Evolutionary conservation across 64 coral and sea anemone genomes (phyloP).

Genomic region (Platygyra sinensis): DNA sequence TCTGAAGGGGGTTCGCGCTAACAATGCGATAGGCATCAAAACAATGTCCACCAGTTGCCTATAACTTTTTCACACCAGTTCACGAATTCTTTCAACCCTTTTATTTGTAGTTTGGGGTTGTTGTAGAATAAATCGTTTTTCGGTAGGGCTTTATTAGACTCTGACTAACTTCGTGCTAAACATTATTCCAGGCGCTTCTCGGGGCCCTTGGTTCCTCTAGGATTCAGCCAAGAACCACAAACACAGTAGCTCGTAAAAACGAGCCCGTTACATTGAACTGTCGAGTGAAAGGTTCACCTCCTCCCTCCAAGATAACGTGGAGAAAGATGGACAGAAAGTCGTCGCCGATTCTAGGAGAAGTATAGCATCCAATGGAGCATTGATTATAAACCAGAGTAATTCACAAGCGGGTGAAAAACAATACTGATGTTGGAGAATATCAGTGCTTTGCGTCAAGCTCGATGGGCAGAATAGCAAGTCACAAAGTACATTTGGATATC

Average conservation of each 20-base stretch:
- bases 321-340: conserved; percentile 38
- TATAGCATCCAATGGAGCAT: conserved; percentile 11
- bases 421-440: conserved; percentile 56
- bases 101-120: not conserved
- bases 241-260: conserved; percentile 45
- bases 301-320: conserved; percentile 20
- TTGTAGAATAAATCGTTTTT: not conserved
- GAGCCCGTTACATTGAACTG: conserved; percentile 39
- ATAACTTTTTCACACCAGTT: not conserved
- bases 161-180: conserved; percentile 1
- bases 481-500: conserved; percentile 48
- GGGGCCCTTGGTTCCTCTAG: conserved; percentile 2
- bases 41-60: not conserved
- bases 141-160: not conserved
- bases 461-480: conserved; percentile 48
- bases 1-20: not conserved
- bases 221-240: conserved; percentile 23
- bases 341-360: not conserved
- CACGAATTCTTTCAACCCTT: not conserved
- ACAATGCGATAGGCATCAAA: not conserved
- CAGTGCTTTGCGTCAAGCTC: conserved; percentile 55
- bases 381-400: not conserved
- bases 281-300: conserved; percentile 7
- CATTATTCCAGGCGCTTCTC: conserved; percentile 1
- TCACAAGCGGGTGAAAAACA: not conserved